Evolutionary conservation across 2,888 invertebrate genomes (phyloP).

Genomic region (Brenthis daphne): DNA sequence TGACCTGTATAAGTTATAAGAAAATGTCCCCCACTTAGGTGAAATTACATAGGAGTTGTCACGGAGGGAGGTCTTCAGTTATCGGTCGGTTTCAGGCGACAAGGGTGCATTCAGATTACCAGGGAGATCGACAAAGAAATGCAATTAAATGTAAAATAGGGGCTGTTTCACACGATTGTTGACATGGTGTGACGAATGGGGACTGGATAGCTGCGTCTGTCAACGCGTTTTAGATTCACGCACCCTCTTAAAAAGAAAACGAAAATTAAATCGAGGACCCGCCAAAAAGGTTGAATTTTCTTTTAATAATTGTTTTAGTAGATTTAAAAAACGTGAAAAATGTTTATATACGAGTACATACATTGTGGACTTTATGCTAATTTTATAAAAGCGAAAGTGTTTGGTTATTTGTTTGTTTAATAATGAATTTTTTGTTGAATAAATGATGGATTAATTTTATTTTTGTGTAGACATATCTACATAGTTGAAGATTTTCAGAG

Average conservation of each 20-base stretch:
- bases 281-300: not conserved
- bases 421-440: too few species aligned
- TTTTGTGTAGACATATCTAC: too few species aligned
- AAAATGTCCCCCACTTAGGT: conserved; percentile 9
- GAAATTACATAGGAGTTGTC: conserved; percentile 23
- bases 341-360: too few species aligned
- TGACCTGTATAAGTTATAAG: conserved; percentile 43
- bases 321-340: too few species aligned
- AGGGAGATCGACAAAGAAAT: conserved; percentile 80
- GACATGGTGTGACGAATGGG: conserved; percentile 75
- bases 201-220: conserved; percentile 57
- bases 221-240: conserved; percentile 49
- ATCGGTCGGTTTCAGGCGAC: conserved; percentile 53
- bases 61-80: conserved; percentile 44
- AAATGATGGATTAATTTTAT: too few species aligned
- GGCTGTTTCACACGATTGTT: conserved; percentile 77
- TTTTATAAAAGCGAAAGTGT: too few species aligned
- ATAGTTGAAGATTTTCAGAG: too few species aligned
- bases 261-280: conserved; percentile 26
- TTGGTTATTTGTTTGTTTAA: too few species aligned
- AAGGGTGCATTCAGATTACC: conserved; percentile 80
- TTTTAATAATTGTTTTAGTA: not conserved
- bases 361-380: too few species aligned
- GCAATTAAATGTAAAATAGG: conserved; percentile 82
- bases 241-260: conserved; percentile 16